Base-by-base conservation (phyloP, 2,113 vertebrate genomes). In the Eira barbara region DNA sequence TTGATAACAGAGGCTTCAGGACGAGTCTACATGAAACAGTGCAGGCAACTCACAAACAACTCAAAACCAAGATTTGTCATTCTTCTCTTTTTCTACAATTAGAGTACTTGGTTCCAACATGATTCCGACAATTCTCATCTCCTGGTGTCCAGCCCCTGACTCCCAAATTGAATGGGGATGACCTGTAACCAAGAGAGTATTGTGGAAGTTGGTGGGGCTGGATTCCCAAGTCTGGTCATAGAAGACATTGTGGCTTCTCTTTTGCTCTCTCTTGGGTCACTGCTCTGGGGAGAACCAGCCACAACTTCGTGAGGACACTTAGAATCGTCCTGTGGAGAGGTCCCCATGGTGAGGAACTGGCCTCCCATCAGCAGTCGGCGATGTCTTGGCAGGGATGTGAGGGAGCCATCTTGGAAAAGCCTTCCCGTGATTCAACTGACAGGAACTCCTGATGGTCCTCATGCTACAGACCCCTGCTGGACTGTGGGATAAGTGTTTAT, bases 281-380 rank as follows among this genome's bases (percentile, higher is more conserved):
- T 39, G n/a, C 14, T 97, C 21, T 67, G 45, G 39, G 23, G 12
- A 65, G 55, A 69, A 42, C 12, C 4, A 47, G 49, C 65, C 63
- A 67, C 7, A 20, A 4, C 21, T 14, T 36, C 36, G 52, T 8
- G 15, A 80, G 2, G 11, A 34, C 18, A 45, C 27, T 15, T 47
- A 23, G 57, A 9, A 27, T 47, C 34, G 9, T 39, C 45, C 69
- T 2, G 0, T 7, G 25, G 81, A 34, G 79, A 13, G 45, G 31
- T 36, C 42, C 10, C 4, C 12, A 1, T 6, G 3, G 18, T 0
- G 3, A 83, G 23, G n/a, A 93, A 20, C 2, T 0, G 49, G 42
- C 20, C 17, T 52, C 47, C 31, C 79, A 1, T 7, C 11, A 23
- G 31, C 23, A 74, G n/a, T 55, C 31, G 45, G 34, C 1, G 1